Conservation (phyloP, 2,797 vertebrate species). For the Xenops minutus region DNA sequence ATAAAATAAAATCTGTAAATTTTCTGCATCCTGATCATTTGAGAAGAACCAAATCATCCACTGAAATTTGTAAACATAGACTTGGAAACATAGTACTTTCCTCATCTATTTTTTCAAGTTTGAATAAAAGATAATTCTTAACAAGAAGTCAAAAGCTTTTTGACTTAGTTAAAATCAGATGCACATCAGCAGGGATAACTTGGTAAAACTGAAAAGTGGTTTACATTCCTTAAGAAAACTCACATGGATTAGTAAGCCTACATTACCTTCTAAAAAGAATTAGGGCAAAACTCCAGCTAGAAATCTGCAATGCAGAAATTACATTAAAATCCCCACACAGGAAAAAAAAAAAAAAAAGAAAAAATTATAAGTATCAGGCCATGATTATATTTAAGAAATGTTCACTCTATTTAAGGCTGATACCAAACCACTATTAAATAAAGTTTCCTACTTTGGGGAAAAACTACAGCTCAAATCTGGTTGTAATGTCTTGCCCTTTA, state of each 20-base stretch:
- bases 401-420: not conserved
- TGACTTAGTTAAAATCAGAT: not conserved
- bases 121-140: not conserved
- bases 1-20: not conserved
- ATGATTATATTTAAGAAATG: not conserved
- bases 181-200: not conserved
- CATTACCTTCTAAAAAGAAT: not conserved
- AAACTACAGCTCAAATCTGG: not conserved
- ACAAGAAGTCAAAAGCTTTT: not conserved
- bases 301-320: not conserved
- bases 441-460: not conserved
- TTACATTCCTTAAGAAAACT: not conserved
- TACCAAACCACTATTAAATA: not conserved
- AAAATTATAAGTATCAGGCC: not conserved
- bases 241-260: not conserved
- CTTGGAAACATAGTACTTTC: not conserved
- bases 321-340: not conserved
- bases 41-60: not conserved
- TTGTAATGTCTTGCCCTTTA: not conserved
- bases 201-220: not conserved
- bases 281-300: not conserved
- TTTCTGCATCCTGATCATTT: not conserved
- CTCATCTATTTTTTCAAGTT: not conserved
- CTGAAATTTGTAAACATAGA: not conserved
- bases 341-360: too few relatives aligned